Evolutionary conservation across 2,888 invertebrate species (phyloP).

Genomic region (Morpho achilles): DNA sequence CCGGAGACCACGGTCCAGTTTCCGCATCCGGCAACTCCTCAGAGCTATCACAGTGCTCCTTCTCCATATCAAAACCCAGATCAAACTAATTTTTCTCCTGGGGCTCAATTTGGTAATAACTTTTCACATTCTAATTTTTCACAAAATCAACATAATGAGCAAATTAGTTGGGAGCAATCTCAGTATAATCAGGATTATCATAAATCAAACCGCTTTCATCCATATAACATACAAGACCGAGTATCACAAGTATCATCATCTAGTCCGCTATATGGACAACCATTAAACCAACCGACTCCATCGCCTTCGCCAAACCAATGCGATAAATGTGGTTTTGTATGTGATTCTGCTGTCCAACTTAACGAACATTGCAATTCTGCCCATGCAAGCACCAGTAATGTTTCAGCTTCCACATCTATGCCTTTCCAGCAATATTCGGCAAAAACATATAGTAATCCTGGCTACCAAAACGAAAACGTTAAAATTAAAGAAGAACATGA

Average conservation of each 20-base stretch:
- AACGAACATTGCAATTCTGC: constrained; percentile 86
- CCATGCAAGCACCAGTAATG: constrained; percentile 75
- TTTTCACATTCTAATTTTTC: constrained; percentile 73
- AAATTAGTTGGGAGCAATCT: constrained; percentile 70
- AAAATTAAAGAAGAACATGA: constrained; percentile 83
- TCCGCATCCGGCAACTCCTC: constrained; percentile 82
- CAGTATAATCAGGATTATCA: constrained; percentile 70
- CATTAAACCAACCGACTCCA: constrained; percentile 83
- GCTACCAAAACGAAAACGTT: constrained; percentile 65
- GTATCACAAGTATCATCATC: constrained; percentile 74
- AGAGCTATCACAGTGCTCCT: constrained; percentile 83
- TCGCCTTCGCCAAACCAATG: constrained; percentile 87
- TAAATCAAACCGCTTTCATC: constrained; percentile 68
- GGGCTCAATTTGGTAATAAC: constrained; percentile 69
- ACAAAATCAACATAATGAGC: constrained; percentile 71
- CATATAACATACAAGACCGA: constrained; percentile 76
- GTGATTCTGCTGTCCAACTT: constrained; percentile 85
- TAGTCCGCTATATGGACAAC: constrained; percentile 79
- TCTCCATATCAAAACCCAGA: constrained; percentile 82
- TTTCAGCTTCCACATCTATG: constrained; percentile 60
- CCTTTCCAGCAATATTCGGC: constrained; percentile 76
- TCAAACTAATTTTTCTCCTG: constrained; percentile 79
- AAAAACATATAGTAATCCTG: constrained; percentile 66
- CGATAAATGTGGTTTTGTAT: constrained; percentile 90
- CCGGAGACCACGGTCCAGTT: constrained; percentile 79